Evolutionary conservation across 1,140 invertebrate genomes (phyloP).

Genomic region (Eulimnadia texana): DNA sequence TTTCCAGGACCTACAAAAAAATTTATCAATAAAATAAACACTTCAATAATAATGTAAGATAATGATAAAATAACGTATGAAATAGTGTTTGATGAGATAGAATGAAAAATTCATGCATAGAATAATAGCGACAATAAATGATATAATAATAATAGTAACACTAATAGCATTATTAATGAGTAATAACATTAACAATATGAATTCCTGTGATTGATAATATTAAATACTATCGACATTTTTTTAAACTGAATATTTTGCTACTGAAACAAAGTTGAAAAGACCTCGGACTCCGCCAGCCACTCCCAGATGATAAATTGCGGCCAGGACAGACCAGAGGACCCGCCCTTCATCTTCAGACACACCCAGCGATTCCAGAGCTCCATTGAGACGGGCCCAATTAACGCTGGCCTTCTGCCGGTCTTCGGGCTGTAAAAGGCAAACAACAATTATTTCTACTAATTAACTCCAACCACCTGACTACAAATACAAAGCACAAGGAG

Average conservation of each 20-base stretch:
- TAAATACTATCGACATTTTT: no score
- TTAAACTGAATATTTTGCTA: no score
- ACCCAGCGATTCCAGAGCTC: slow-evolving; percentile 54
- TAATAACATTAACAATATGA: no score
- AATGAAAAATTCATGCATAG: background rate
- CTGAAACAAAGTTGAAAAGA: slow-evolving; percentile 17
- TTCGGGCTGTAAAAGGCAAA: slow-evolving; percentile 37
- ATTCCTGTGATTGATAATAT: no score
- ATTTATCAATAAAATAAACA: background rate
- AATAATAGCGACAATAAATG: background rate
- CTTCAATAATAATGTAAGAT: background rate
- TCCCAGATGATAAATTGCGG: slow-evolving; percentile 81
- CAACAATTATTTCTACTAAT: background rate
- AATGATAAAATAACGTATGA: no score
- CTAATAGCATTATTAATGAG: no score
- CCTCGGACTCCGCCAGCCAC: slow-evolving; percentile 44
- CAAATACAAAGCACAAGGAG: background rate
- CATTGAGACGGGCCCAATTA: slow-evolving; percentile 58
- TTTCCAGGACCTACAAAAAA: background rate
- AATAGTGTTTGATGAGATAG: no score
- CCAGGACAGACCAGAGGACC: slow-evolving; percentile 69
- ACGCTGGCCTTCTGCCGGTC: slow-evolving; percentile 61
- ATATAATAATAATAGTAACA: no score
- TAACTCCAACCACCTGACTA: background rate
- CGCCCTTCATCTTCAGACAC: slow-evolving; percentile 62